phyloP scores from a whole-genome alignment of 2,888 invertebrate genomes.

The Zhengitettix transpicula region DNA sequence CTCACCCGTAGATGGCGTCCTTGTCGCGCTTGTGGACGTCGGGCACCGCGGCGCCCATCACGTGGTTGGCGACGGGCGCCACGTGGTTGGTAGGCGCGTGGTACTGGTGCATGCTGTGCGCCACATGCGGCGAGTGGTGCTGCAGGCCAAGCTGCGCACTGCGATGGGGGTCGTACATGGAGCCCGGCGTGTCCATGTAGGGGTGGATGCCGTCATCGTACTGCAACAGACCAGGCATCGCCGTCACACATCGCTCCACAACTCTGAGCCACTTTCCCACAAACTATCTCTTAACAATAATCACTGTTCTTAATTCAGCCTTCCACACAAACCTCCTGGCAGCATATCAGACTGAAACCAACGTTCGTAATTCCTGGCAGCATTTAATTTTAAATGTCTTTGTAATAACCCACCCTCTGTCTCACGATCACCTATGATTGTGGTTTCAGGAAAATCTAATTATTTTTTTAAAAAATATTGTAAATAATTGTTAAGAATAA shows the following conservation, averaged over 20 bases:
- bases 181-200: constrained; percentile 65
- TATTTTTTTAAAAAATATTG: too few relatives aligned
- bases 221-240: constrained; percentile 32
- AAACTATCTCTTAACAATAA: neutral
- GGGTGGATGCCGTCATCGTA: constrained; percentile 89
- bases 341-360: too few relatives aligned
- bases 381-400: too few relatives aligned
- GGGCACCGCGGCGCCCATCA: constrained; percentile 62
- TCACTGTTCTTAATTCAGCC: too few relatives aligned
- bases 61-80: constrained; percentile 55
- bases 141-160: constrained; percentile 27
- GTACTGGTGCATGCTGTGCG: constrained; percentile 26
- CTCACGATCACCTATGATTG: too few relatives aligned
- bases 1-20: constrained; percentile 94
- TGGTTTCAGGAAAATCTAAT: too few relatives aligned
- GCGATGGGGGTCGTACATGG: constrained; percentile 57
- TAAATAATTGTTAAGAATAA: too few relatives aligned
- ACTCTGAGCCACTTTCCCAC: neutral
- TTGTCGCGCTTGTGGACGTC: constrained; percentile 95
- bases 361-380: too few relatives aligned
- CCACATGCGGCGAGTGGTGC: constrained; percentile 67
- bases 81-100: constrained; percentile 44
- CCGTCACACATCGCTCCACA: neutral
- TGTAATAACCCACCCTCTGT: too few relatives aligned
- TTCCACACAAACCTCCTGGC: too few relatives aligned